Conservation (phyloP, 2,888 invertebrate genomes). For the Stenodema calcarata region DNA sequence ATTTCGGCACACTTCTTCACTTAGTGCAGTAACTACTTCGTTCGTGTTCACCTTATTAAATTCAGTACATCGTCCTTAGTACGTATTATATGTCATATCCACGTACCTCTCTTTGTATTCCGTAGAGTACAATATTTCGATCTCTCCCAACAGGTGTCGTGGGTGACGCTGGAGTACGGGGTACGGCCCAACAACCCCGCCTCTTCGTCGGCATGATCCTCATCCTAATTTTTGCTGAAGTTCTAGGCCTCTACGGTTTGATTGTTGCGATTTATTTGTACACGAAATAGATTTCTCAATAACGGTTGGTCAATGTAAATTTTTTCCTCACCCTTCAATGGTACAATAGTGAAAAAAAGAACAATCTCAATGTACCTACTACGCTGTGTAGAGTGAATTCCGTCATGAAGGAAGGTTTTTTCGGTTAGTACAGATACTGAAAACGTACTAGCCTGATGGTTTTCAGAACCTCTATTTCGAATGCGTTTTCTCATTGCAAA, state of each 20-base stretch:
- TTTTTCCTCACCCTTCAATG: not conserved
- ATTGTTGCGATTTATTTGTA: conserved; percentile 99
- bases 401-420: not conserved
- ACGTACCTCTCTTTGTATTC: too few relatives aligned
- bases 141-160: conserved; percentile 85
- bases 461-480: not conserved
- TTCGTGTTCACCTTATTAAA: too few relatives aligned
- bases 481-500: not conserved
- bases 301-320: not conserved
- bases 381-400: too few relatives aligned
- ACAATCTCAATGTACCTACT: not conserved
- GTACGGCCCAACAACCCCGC: conserved; percentile 99
- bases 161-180: conserved; percentile 98
- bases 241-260: conserved; percentile 99
- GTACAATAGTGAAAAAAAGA: not conserved
- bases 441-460: not conserved
- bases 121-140: too few relatives aligned
- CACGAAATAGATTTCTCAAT: conserved; percentile 70
- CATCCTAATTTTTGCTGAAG: conserved; percentile 99
- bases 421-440: not conserved
- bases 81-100: too few relatives aligned
- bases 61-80: too few relatives aligned
- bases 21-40: too few relatives aligned
- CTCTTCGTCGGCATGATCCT: conserved; percentile 99
- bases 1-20: too few relatives aligned